Conservation (phyloP, 2,797 vertebrate species). For the Australoheros facetus region DNA sequence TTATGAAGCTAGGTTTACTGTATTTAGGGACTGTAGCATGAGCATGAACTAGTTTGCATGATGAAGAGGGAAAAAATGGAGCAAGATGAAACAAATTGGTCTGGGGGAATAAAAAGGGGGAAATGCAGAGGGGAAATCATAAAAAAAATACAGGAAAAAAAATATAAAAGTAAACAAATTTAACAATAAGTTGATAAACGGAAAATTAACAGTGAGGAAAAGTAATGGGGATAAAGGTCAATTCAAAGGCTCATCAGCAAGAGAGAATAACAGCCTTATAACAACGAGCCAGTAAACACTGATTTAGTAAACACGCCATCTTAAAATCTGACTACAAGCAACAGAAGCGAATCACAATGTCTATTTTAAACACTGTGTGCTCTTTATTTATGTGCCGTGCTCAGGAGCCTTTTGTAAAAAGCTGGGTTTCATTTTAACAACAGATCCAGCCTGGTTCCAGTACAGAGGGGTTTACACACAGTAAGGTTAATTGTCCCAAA, state of each 20-base stretch:
- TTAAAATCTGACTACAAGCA: background rate
- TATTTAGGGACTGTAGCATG: background rate
- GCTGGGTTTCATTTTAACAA: too few species aligned
- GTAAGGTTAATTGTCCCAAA: too few species aligned
- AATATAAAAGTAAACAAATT: background rate
- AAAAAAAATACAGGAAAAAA: background rate
- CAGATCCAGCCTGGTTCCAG: too few species aligned
- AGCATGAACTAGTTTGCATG: background rate
- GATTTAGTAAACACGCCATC: background rate
- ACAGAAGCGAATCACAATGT: background rate
- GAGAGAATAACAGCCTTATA: background rate
- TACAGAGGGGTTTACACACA: too few species aligned
- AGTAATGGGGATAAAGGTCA: too few species aligned
- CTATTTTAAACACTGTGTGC: background rate
- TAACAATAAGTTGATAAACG: too few species aligned
- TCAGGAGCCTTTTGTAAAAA: too few species aligned
- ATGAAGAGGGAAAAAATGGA: background rate
- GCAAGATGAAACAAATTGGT: background rate
- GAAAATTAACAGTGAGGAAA: too few species aligned
- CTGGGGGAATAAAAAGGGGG: background rate
- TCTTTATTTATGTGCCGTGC: too few species aligned
- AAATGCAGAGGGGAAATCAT: background rate
- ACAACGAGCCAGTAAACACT: background rate
- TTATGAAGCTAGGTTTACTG: background rate
- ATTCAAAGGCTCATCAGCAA: background rate